phyloP scores from a whole-genome alignment of 1,140 invertebrate genomes.

The Drosophila elegans region DNA sequence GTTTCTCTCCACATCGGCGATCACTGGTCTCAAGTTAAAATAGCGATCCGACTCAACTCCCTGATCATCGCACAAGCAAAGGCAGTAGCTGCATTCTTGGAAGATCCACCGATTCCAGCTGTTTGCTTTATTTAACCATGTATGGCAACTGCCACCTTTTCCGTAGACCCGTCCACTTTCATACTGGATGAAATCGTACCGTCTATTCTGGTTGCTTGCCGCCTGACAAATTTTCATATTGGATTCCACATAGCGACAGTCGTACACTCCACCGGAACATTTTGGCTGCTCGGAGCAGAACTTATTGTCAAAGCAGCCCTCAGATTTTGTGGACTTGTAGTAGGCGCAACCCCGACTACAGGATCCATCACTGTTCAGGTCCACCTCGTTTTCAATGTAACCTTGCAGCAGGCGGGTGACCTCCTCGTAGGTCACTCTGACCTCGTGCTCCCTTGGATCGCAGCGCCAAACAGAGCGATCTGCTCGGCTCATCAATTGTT shows the following conservation, averaged over 20 bases:
- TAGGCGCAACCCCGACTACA: constrained; percentile 92
- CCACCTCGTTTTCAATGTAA: constrained; percentile 94
- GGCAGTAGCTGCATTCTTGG: constrained; percentile 95
- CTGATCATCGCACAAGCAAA: constrained; percentile 94
- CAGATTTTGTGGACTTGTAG: constrained; percentile 89
- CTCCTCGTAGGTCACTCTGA: constrained; percentile 89
- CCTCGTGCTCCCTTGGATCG: constrained; percentile 87
- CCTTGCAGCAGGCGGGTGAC: constrained; percentile 93
- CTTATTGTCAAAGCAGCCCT: constrained; percentile 89
- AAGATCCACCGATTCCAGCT: constrained; percentile 94
- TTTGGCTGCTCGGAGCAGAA: constrained; percentile 88
- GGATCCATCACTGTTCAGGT: constrained; percentile 90
- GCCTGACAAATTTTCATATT: constrained; percentile 94
- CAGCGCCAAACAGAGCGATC: constrained; percentile 90
- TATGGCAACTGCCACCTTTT: constrained; percentile 86
- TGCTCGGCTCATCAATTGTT: constrained; percentile 88
- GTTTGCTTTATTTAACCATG: constrained; percentile 88
- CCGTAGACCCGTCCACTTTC: constrained; percentile 90
- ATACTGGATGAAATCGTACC: constrained; percentile 94
- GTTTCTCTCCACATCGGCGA: constrained; percentile 89
- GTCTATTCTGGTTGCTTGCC: constrained; percentile 85
- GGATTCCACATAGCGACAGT: constrained; percentile 92
- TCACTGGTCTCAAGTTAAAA: constrained; percentile 89
- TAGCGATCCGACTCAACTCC: constrained; percentile 90
- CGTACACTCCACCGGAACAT: constrained; percentile 90